Percentiles rank a stretch among this genome's conserved stretches.
phyloP scores from a whole-genome alignment of 2,888 invertebrate genomes.

The Drosophila nigritarsus region DNA sequence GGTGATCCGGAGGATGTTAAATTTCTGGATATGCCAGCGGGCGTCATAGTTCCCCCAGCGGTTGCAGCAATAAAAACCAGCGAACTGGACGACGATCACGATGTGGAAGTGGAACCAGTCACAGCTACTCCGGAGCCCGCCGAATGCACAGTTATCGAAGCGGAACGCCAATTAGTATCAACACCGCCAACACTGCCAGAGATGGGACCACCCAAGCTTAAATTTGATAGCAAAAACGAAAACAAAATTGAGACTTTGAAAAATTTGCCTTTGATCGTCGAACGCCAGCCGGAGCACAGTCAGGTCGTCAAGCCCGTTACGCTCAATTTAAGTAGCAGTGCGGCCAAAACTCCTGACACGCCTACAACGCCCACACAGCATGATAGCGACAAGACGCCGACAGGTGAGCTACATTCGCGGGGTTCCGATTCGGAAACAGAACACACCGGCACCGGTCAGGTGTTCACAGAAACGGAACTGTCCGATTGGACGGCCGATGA shows the following conservation, averaged over 20 bases:
- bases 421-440: slow-evolving; percentile 90
- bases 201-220: slow-evolving; percentile 76
- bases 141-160: slow-evolving; percentile 80
- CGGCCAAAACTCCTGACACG: slow-evolving; percentile 61
- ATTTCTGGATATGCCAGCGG: slow-evolving; percentile 84
- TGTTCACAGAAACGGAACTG: slow-evolving; percentile 93
- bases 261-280: slow-evolving; percentile 83
- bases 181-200: slow-evolving; percentile 71
- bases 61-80: slow-evolving; percentile 62
- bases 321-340: slow-evolving; percentile 71
- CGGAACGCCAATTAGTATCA: slow-evolving; percentile 31
- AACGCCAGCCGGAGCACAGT: slow-evolving; percentile 67
- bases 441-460: slow-evolving; percentile 87
- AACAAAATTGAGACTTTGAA: slow-evolving; percentile 85
- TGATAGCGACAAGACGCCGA: slow-evolving; percentile 85
- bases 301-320: slow-evolving; percentile 81
- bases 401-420: slow-evolving; percentile 77
- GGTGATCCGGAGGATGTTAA: slow-evolving; percentile 85
- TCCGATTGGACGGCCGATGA: slow-evolving; percentile 95
- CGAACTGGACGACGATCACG: slow-evolving; percentile 68
- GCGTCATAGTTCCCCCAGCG: slow-evolving; percentile 77
- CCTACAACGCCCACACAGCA: slow-evolving; percentile 64
- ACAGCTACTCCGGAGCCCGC: slow-evolving; percentile 82
- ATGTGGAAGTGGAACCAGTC: slow-evolving; percentile 74
- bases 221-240: slow-evolving; percentile 84